Percentiles rank a stretch among this genome's conserved stretches.
These are phyloP conservation scores for Drosophila acutilabella DNA, from an alignment of 2,888 invertebrate species.

Conservation along the genomic window DNA sequence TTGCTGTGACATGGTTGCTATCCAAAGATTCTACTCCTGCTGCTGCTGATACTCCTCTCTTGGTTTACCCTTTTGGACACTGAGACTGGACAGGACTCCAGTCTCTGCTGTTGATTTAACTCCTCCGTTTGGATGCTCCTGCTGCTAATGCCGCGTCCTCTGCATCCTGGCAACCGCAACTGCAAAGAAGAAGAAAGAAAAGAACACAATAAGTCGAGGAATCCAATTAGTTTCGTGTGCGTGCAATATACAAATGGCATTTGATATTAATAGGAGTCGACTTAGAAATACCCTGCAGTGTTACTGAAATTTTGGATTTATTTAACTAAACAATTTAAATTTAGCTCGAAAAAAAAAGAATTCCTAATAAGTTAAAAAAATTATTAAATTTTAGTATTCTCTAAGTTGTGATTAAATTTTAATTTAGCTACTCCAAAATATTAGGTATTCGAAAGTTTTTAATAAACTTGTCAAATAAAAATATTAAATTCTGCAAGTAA, in stretches of 20 bases:
- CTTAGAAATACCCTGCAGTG: slow-evolving; percentile 3
- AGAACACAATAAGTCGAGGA: slow-evolving; percentile 22
- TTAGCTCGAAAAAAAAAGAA: too few species aligned
- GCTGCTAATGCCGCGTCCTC: slow-evolving; percentile 51
- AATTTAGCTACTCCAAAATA: too few species aligned
- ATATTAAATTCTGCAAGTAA: too few species aligned
- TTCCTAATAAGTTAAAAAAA: too few species aligned
- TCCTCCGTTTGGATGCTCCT: slow-evolving; percentile 33
- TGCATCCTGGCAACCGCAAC: slow-evolving; percentile 71
- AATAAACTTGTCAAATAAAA: too few species aligned
- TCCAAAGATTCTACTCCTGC: slow-evolving; percentile 10
- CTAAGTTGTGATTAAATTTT: too few species aligned
- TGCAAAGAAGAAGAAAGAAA: slow-evolving; percentile 24
- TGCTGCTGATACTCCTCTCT: not conserved
- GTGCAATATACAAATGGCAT: slow-evolving; percentile 3
- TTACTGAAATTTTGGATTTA: not conserved
- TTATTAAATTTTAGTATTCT: too few species aligned
- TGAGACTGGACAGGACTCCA: slow-evolving; percentile 4
- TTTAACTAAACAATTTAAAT: too few species aligned
- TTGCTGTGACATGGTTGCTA: slow-evolving; percentile 75
- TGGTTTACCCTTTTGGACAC: not conserved
- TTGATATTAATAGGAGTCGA: not conserved
- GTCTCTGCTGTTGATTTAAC: slow-evolving; percentile 11
- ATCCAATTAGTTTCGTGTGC: slow-evolving; percentile 67
- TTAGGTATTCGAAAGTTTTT: too few species aligned